Conservation (phyloP, 2,113 vertebrate species). For the Xyrauchen texanus region DNA sequence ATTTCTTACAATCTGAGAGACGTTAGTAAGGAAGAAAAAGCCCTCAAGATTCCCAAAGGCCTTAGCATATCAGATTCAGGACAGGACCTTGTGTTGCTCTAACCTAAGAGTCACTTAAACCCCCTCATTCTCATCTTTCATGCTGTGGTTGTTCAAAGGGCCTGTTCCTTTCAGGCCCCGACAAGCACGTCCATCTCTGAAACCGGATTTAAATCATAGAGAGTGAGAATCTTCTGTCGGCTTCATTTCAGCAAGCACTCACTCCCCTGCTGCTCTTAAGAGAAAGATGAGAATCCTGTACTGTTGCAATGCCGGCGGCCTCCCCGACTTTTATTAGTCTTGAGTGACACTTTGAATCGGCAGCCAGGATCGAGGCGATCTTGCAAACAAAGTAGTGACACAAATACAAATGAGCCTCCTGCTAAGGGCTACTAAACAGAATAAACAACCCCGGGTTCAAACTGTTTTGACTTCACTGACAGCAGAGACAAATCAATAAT, state of each 20-base stretch:
- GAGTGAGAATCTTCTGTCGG: slow-evolving; percentile 36
- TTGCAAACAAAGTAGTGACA: slow-evolving; percentile 48
- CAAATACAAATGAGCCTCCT: slow-evolving; percentile 58
- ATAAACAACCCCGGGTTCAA: slow-evolving; percentile 36
- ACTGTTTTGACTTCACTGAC: slow-evolving; percentile 38
- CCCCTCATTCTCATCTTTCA: background rate
- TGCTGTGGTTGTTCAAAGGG: background rate
- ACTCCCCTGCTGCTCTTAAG: slow-evolving; percentile 39
- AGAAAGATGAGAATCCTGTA: slow-evolving; percentile 49
- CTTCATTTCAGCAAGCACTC: slow-evolving; percentile 54
- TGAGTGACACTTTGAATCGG: slow-evolving; percentile 53
- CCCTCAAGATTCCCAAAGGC: slow-evolving; percentile 59
- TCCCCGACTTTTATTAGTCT: slow-evolving; percentile 44
- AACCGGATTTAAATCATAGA: slow-evolving; percentile 58
- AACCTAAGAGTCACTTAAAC: background rate
- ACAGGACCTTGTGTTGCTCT: slow-evolving; percentile 36
- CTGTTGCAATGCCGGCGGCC: slow-evolving; percentile 48
- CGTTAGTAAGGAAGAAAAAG: slow-evolving; percentile 42
- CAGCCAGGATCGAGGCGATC: slow-evolving; percentile 31
- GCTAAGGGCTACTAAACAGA: slow-evolving; percentile 46
- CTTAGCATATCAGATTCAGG: slow-evolving; percentile 67
- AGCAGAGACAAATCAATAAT: slow-evolving; percentile 37
- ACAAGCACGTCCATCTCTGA: slow-evolving; percentile 54
- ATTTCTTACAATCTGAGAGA: slow-evolving; percentile 35
- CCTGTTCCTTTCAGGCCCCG: slow-evolving; percentile 48